These are phyloP conservation scores for Tupiocoris notatus DNA, from an alignment of 2,888 invertebrate genomes.

Conservation along the genomic window DNA sequence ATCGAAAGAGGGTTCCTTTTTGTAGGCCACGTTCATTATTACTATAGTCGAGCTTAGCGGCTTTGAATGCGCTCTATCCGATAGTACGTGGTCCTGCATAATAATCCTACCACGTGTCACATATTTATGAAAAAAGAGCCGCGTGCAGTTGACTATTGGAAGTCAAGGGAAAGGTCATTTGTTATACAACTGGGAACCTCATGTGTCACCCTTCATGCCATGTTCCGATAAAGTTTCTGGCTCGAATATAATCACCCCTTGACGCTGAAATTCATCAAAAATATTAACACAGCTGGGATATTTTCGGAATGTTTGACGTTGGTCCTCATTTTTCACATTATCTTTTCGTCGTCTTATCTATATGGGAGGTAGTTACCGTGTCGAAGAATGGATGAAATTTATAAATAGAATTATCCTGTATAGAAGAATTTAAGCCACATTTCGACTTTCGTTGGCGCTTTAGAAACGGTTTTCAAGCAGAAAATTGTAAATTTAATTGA, in stretches of 20 bases:
- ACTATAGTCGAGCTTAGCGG: background rate
- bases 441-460: too few relatives aligned
- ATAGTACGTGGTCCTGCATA: slow-evolving; percentile 27
- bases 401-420: too few relatives aligned
- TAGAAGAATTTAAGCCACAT: too few relatives aligned
- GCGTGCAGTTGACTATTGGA: slow-evolving; percentile 19
- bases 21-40: background rate
- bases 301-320: background rate
- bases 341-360: too few relatives aligned
- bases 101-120: slow-evolving; percentile 28
- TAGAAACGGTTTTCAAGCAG: too few relatives aligned
- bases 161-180: slow-evolving; percentile 17
- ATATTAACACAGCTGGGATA: background rate
- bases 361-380: too few relatives aligned
- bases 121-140: slow-evolving; percentile 30
- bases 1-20: background rate
- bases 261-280: background rate
- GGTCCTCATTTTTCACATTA: background rate
- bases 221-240: background rate
- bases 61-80: too few relatives aligned
- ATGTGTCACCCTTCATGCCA: background rate
- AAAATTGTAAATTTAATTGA: too few relatives aligned
- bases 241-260: background rate
- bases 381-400: too few relatives aligned
- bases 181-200: background rate